These are phyloP conservation scores for Ormyrus pomaceus DNA, from an alignment of 2,888 invertebrate species.

Conservation along the genomic window DNA sequence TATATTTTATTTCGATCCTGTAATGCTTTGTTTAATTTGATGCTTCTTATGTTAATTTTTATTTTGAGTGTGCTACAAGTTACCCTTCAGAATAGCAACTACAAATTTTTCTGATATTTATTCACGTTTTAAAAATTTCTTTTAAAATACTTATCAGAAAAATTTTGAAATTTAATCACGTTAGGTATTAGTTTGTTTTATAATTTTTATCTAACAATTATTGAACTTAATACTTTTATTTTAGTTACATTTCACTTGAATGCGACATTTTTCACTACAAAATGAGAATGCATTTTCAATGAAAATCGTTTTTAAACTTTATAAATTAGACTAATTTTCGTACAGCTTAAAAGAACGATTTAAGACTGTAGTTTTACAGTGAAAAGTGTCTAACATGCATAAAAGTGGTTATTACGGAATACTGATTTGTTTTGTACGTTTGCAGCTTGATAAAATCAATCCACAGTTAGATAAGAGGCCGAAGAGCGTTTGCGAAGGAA, in stretches of 20 bases:
- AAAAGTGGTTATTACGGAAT: not conserved
- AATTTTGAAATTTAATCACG: conserved; percentile 29
- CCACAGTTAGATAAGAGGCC: conserved; percentile 69
- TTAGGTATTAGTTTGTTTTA: conserved; percentile 56
- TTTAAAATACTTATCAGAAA: conserved; percentile 28
- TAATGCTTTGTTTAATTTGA: conserved; percentile 54
- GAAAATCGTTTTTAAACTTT: not conserved
- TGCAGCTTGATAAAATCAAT: conserved; percentile 70
- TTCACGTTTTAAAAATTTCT: not conserved
- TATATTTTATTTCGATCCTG: conserved; percentile 48
- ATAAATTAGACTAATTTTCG: not conserved
- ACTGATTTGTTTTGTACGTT: conserved; percentile 47
- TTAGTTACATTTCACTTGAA: conserved; percentile 54
- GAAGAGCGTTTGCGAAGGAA: conserved; percentile 72
- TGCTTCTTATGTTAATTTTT: conserved; percentile 54
- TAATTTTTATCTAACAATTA: conserved; percentile 55
- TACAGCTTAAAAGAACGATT: not conserved
- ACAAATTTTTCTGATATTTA: conserved; percentile 39
- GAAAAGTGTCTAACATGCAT: not conserved
- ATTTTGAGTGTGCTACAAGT: conserved; percentile 50
- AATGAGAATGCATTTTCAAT: not conserved
- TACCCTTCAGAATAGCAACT: conserved; percentile 32
- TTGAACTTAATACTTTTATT: conserved; percentile 59
- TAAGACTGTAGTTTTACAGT: not conserved
- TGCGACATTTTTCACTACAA: conserved; percentile 37